Evolutionary conservation across 2,888 invertebrate species (phyloP), one percentile per base, ranked within the genome.

Genomic region (Lomographa bimaculata): DNA sequence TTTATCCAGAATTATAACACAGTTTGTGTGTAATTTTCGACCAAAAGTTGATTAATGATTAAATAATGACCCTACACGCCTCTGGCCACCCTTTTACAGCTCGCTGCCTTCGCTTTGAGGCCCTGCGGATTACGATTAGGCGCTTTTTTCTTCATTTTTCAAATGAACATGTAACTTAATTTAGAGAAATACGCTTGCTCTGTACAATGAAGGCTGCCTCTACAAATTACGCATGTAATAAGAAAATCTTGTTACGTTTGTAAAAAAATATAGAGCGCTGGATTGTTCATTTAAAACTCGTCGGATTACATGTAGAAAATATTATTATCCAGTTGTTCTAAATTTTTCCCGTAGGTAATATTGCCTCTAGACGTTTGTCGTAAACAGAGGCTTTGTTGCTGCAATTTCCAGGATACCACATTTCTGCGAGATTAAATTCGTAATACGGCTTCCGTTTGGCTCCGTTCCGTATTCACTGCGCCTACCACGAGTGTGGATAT

Each of bases 371-470:
- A 64, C 65, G 66, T 68, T 75, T 71, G 77, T 76, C 79, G 79
- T 81, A 81, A 81, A 83, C 79, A 82, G 73, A 57, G 64, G 68
- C 69, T 75, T 71, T 72, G 76, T 75, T 73, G 77, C 71, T 67
- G 79, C 85, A 83, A 82, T 82, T 79, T 75, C 75, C 73, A 68
- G 78, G 73, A 78, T 81, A 83, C 79, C 81, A 74, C 85, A 84
- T 82, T 83, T 84, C 80, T 79, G 77, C 77, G 79, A 84, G 83
- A 86, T 86, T 86, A 86, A 86, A 86, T 82, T 84, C 79, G 80
- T 80, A 83, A 80, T 80, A 79, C 73, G 74, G 69, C 72, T 73
- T 75, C 75, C 69, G 77, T 74, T 78, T 74, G 73, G 69, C 79
- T 73, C 72, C 44, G 67, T 63, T 65, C 70, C 63, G 73, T 75